Evolutionary conservation across 2,113 vertebrate species (phyloP).

Genomic region (Rutilus rutilus): DNA sequence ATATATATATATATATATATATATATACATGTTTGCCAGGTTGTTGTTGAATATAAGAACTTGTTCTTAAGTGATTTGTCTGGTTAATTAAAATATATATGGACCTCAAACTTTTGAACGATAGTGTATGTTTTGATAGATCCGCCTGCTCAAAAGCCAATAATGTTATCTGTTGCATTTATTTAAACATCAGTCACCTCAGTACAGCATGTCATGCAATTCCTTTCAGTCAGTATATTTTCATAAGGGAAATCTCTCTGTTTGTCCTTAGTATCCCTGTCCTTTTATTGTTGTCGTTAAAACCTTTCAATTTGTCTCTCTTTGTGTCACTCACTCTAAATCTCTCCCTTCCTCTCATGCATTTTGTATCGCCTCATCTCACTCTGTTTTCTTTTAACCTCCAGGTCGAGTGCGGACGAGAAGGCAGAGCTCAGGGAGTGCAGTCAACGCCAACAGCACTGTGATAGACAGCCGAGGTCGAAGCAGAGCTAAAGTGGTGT

Average conservation of each 20-base stretch:
- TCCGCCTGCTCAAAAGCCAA: neutral
- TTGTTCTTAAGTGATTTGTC: too few relatives aligned
- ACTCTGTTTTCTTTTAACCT: neutral
- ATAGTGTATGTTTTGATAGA: neutral
- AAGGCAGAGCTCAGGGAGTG: conserved; percentile 91
- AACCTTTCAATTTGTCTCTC: neutral
- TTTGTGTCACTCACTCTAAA: neutral
- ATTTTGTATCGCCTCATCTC: neutral
- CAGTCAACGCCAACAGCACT: conserved; percentile 77
- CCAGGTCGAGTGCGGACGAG: conserved; percentile 93
- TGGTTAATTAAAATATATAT: too few relatives aligned
- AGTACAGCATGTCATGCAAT: neutral
- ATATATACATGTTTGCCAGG: too few relatives aligned
- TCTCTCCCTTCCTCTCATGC: neutral
- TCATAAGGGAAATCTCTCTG: conserved; percentile 11
- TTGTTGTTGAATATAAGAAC: too few relatives aligned
- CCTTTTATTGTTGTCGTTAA: neutral
- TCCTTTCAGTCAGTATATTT: neutral
- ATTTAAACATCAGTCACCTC: neutral
- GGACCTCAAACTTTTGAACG: neutral
- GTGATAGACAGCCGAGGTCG: conserved; percentile 91
- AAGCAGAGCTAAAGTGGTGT: conserved; percentile 96
- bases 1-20: too few relatives aligned
- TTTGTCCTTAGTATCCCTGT: conserved; percentile 21
- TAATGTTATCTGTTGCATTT: neutral